Percentiles rank a stretch among this genome's conserved stretches.
Evolutionary conservation across 2,888 invertebrate genomes (phyloP).

Genomic region (Lottia scabra): DNA sequence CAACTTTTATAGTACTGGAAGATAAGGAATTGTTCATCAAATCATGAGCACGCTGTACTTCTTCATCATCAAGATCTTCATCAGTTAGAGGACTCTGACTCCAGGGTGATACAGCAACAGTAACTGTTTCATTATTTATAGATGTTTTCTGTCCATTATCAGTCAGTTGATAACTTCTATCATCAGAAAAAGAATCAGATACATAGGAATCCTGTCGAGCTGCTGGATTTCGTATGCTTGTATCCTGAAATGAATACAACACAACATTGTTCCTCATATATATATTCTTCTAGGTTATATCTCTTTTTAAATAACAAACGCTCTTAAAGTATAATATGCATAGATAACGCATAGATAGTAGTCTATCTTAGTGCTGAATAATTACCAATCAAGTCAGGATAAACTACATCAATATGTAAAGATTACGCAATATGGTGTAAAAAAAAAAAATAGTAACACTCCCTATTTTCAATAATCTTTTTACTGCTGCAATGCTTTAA

Average conservation of each 20-base stretch:
- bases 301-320: no score
- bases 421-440: no score
- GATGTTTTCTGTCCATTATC: slow-evolving; percentile 2
- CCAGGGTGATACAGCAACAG: not conserved
- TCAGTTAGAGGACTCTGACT: not conserved
- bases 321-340: no score
- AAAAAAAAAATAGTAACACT: no score
- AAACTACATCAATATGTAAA: no score
- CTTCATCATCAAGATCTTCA: slow-evolving; percentile 16
- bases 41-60: slow-evolving; percentile 26
- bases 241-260: not conserved
- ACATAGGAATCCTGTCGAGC: slow-evolving; percentile 1
- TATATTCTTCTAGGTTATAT: no score
- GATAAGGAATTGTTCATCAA: slow-evolving; percentile 13
- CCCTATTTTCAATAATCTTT: no score
- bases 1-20: slow-evolving; percentile 17
- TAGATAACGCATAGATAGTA: no score
- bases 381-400: no score
- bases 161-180: slow-evolving; percentile 19
- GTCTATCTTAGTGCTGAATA: no score
- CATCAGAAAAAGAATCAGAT: slow-evolving; percentile 19
- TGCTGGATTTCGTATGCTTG: not conserved
- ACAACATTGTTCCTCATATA: no score
- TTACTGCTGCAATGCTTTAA: no score
- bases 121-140: not conserved